Evolutionary conservation across 1,140 invertebrate genomes (phyloP).

Genomic region (Spodoptera frugiperda): DNA sequence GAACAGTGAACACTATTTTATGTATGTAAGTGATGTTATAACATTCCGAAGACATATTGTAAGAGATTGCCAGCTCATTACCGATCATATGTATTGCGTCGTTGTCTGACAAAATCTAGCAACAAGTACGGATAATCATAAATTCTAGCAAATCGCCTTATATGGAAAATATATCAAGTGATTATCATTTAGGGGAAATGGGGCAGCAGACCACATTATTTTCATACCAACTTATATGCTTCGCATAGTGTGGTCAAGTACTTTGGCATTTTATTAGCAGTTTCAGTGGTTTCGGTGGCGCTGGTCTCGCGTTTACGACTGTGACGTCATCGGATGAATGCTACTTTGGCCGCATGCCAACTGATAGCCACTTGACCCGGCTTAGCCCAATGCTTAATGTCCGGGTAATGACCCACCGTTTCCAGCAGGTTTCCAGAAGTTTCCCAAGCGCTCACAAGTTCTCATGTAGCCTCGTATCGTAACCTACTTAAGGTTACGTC

Average conservation of each 20-base stretch:
- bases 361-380: constrained; percentile 72
- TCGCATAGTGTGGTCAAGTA: constrained; percentile 15
- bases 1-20: too few species aligned
- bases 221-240: constrained; percentile 22
- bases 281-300: constrained; percentile 36
- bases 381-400: constrained; percentile 68
- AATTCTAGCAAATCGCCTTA: not conserved
- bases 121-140: constrained; percentile 7
- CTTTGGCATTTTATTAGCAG: constrained; percentile 39
- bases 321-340: constrained; percentile 73
- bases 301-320: constrained; percentile 57
- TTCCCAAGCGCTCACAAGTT: constrained; percentile 35
- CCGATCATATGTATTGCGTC: too few species aligned
- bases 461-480: not conserved
- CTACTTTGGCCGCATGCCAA: constrained; percentile 73
- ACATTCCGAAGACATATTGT: too few species aligned
- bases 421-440: constrained; percentile 62
- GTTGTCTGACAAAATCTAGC: not conserved
- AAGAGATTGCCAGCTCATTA: too few species aligned
- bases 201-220: not conserved
- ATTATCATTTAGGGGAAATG: constrained; percentile 21
- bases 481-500: constrained; percentile 11
- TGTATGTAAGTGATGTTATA: too few species aligned
- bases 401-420: constrained; percentile 75
- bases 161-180: constrained; percentile 17